phyloP scores from a whole-genome alignment of 2,113 vertebrate genomes.

The Mormyrus lacerda region DNA sequence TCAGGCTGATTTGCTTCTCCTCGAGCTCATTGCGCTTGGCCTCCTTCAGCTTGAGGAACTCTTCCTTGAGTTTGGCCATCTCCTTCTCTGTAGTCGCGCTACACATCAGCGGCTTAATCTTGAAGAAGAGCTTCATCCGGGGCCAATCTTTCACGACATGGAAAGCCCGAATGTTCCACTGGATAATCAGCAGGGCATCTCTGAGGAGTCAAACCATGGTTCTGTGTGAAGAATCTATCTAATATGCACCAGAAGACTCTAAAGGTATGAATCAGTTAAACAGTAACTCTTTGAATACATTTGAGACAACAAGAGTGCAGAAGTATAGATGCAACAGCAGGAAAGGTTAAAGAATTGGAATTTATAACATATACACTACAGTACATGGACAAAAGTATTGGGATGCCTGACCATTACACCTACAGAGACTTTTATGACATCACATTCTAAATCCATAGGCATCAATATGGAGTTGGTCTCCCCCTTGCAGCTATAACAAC shows the following conservation, averaged over 20 bases:
- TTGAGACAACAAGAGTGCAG: background rate
- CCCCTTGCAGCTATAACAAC: background rate
- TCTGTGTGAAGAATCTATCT: background rate
- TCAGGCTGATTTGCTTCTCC: constrained; percentile 82
- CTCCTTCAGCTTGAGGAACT: constrained; percentile 77
- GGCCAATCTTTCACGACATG: constrained; percentile 89
- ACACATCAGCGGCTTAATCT: constrained; percentile 86
- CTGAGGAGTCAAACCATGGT: constrained; percentile 20
- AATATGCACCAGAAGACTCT: background rate
- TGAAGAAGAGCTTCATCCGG: constrained; percentile 97
- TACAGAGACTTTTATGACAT: background rate
- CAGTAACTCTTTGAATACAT: background rate
- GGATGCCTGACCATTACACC: background rate
- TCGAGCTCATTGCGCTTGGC: constrained; percentile 83
- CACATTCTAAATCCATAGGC: background rate
- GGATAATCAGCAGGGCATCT: constrained; percentile 81
- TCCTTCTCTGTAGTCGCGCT: constrained; percentile 86
- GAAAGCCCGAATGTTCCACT: constrained; percentile 91
- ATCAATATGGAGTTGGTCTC: background rate
- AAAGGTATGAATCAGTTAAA: background rate
- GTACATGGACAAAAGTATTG: background rate
- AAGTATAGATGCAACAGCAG: background rate
- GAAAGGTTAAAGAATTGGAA: background rate
- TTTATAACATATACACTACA: background rate
- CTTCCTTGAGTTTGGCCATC: constrained; percentile 72